Base-by-base conservation (phyloP, 1,140 invertebrate genomes). In the Camponotus pennsylvanicus region DNA sequence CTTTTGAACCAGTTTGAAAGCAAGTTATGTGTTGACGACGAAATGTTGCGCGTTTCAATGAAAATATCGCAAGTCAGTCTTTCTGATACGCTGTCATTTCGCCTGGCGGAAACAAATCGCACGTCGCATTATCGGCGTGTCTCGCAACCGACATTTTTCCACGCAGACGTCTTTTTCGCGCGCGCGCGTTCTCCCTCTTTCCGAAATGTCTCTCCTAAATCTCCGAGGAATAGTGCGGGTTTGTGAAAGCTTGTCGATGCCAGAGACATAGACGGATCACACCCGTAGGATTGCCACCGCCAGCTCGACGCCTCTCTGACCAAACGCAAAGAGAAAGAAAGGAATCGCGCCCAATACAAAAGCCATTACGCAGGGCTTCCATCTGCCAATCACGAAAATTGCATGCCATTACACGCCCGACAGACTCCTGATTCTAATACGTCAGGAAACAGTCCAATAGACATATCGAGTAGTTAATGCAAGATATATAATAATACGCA, bases 211-310 rank as follows among this genome's bases (percentile, higher is more conserved):
- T 55, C 63, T 90, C 69, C 52, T 87, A 89, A 90, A 80, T 89
- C 85, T 85, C 79, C 59, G 55, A 84, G 88, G 79, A 87, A 63
- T 67, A 76, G 80, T 52, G 69, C 80, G 15, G 82, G 67, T 83
- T 75, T 83, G 49, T 89, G 86, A 85, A 85, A 88, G 86, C 88
- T 73, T 90, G 86, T 89, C 88, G 79, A 89, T 85, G 80, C 64
- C n/a, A 75, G 71, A 45, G 86, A 90, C 89, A 59, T 71, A 85
- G 88, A 90, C 88, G 82, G 80, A 90, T 90, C 86, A 83, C 88
- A 89, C 86, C 88, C 63, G 32, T 66, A 85, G 70, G 80, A 90
- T 88, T 86, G 70, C 57, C 64, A 85, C 67, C 67, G 73, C 57
- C 82, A 66, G 79, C 55, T 89, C 88, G 67, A 78, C 49, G 82